These are phyloP conservation scores for Ranitomeya imitator DNA, from an alignment of 2,113 vertebrate species.

Conservation along the genomic window DNA sequence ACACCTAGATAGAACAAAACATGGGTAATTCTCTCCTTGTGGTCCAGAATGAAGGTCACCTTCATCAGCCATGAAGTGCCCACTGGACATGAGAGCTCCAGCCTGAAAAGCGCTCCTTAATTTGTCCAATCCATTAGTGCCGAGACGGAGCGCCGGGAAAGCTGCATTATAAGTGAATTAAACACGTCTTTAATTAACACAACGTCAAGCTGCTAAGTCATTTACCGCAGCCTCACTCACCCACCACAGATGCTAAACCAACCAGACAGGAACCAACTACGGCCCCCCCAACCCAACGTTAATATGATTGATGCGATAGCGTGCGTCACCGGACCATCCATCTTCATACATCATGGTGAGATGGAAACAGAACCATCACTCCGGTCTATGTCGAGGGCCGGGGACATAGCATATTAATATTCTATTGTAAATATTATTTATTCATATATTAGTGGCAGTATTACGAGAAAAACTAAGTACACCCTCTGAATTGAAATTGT, in stretches of 20 bases:
- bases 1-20: neutral
- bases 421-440: neutral
- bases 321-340: neutral
- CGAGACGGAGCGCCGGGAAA: neutral
- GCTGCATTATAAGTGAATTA: slow-evolving; percentile 15
- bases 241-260: slow-evolving; percentile 25
- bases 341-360: neutral
- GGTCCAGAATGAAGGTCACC: slow-evolving; percentile 12
- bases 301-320: neutral
- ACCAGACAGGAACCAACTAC: neutral
- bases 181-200: slow-evolving; percentile 23
- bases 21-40: neutral
- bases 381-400: neutral
- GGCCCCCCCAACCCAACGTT: neutral
- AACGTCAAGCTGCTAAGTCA: neutral
- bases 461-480: too few relatives aligned
- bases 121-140: neutral
- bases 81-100: neutral
- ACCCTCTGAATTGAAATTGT: too few relatives aligned
- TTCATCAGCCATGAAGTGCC: neutral
- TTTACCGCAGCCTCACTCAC: neutral
- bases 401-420: neutral
- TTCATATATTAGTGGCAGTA: too few relatives aligned
- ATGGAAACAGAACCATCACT: neutral
- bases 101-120: neutral